phyloP scores from a whole-genome alignment of 2,888 invertebrate genomes.

The Amphipoea lucens region DNA sequence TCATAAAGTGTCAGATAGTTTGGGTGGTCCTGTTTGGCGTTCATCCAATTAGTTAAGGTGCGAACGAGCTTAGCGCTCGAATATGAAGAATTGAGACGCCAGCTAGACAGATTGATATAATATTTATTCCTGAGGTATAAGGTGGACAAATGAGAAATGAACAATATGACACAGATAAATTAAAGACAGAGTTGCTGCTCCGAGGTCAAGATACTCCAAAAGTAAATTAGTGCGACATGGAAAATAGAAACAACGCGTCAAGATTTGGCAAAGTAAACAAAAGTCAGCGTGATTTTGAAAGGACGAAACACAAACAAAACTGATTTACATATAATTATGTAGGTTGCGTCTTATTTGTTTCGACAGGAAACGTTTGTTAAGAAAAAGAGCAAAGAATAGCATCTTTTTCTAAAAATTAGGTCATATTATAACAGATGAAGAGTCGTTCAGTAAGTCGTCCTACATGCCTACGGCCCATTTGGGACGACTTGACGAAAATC shows the following conservation, averaged over 20 bases:
- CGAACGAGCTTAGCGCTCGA: slow-evolving; percentile 68
- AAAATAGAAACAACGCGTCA: slow-evolving; percentile 42
- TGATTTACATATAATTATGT: slow-evolving; percentile 9
- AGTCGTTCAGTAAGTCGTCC: too few relatives aligned
- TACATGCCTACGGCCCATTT: too few relatives aligned
- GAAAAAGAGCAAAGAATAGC: slow-evolving; percentile 48
- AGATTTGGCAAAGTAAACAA: slow-evolving; percentile 50
- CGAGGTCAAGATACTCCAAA: slow-evolving; percentile 36
- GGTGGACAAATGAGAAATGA: slow-evolving; percentile 63
- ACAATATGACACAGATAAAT: slow-evolving; percentile 53
- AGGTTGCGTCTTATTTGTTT: slow-evolving; percentile 15
- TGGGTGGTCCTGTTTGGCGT: slow-evolving; percentile 77
- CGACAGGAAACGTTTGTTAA: slow-evolving; percentile 53
- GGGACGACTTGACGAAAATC: too few relatives aligned
- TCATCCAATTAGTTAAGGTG: slow-evolving; percentile 78
- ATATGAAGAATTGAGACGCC: slow-evolving; percentile 65
- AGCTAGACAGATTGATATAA: slow-evolving; percentile 64
- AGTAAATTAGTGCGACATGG: slow-evolving; percentile 2
- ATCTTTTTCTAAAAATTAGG: slow-evolving; percentile 58
- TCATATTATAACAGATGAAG: slow-evolving; percentile 60
- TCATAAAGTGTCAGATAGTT: slow-evolving; percentile 70
- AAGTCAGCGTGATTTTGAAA: slow-evolving; percentile 33
- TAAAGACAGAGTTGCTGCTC: slow-evolving; percentile 13
- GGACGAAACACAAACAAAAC: slow-evolving; percentile 37
- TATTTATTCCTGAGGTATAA: slow-evolving; percentile 57